Evolutionary conservation across 2,113 vertebrate species (phyloP).

Genomic region (Prietella phreatophila): DNA sequence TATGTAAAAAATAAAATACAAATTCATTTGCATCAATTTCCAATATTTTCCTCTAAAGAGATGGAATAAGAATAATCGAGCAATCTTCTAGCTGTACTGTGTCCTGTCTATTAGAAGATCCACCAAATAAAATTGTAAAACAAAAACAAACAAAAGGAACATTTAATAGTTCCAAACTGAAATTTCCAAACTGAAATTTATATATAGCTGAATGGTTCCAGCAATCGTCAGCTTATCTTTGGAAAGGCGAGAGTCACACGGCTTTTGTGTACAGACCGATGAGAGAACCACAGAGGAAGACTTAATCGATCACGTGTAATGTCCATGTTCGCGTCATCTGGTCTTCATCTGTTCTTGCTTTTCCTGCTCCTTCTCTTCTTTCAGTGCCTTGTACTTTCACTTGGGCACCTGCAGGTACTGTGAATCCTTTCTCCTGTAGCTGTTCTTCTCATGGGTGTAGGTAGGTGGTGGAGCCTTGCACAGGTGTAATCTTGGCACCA

Average conservation of each 20-base stretch:
- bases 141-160: neutral
- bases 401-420: constrained; percentile 85
- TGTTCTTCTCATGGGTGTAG: constrained; percentile 71
- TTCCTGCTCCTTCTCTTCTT: constrained; percentile 77
- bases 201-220: neutral
- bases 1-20: neutral
- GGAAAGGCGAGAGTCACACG: neutral
- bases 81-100: neutral
- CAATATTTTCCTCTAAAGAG: constrained; percentile 17
- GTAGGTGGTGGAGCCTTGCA: constrained; percentile 81
- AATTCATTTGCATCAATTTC: constrained; percentile 1
- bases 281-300: neutral
- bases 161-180: neutral
- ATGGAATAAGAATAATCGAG: neutral
- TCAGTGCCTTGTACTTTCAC: constrained; percentile 90
- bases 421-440: constrained; percentile 61
- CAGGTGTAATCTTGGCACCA: constrained; percentile 84
- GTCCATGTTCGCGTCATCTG: constrained; percentile 42
- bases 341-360: constrained; percentile 77
- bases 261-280: neutral
- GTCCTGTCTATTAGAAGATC: neutral
- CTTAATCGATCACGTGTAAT: neutral
- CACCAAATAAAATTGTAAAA: neutral
- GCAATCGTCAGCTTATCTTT: neutral
- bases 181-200: no score